Evolutionary conservation across 2,797 vertebrate genomes (phyloP).

Genomic region (Anomalospiza imberbis): DNA sequence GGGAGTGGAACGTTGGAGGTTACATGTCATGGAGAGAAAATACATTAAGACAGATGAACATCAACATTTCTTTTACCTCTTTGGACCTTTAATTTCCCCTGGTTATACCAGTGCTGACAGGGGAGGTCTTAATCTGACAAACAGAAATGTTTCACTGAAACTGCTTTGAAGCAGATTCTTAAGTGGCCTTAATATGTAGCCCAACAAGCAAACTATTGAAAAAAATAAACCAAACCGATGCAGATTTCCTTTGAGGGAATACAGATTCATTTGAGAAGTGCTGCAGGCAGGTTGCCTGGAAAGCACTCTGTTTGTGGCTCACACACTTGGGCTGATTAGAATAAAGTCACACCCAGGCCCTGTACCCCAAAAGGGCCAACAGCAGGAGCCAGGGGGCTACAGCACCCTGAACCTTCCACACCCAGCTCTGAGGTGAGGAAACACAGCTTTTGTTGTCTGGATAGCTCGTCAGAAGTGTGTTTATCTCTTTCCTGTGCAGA

Average conservation of each 20-base stretch:
- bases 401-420: background rate
- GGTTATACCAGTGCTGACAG: background rate
- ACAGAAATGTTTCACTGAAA: constrained; percentile 41
- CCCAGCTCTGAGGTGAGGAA: background rate
- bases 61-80: background rate
- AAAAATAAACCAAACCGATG: constrained; percentile 69
- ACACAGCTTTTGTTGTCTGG: background rate
- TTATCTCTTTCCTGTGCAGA: background rate
- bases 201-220: constrained; percentile 68
- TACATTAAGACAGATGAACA: background rate
- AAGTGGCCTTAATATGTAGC: constrained; percentile 61
- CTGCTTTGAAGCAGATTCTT: constrained; percentile 47
- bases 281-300: constrained; percentile 54
- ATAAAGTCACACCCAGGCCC: background rate
- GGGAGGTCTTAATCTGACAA: constrained; percentile 36
- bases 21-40: background rate
- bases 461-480: background rate
- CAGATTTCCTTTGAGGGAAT: constrained; percentile 50
- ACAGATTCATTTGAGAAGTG: constrained; percentile 46
- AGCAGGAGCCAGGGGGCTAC: background rate
- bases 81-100: background rate
- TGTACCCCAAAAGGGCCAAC: accelerated
- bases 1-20: background rate
- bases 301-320: background rate
- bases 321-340: background rate